A percentile compares a stretch with the other conserved stretches of the same genome.
Conservation (phyloP, 2,113 vertebrate species). For the Python bivittatus region DNA sequence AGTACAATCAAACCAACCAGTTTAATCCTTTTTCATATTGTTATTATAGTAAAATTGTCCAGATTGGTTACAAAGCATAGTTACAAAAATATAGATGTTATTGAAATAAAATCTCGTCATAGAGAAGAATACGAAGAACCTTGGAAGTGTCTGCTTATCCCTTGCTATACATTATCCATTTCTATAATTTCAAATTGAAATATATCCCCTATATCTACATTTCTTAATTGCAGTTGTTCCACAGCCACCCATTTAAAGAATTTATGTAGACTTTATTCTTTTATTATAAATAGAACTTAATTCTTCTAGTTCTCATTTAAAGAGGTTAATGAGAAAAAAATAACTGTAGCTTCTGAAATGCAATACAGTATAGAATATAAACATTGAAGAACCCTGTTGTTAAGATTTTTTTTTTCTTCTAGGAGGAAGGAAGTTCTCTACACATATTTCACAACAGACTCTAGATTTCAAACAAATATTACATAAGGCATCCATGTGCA, state of each 20-base stretch:
- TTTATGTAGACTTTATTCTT: conserved; percentile 54
- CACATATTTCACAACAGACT: conserved; percentile 70
- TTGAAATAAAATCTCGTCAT: background rate
- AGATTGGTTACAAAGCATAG: background rate
- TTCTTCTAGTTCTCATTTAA: conserved; percentile 59
- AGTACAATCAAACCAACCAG: fast-evolving
- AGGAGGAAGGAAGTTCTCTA: conserved; percentile 71
- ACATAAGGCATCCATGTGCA: conserved; percentile 64
- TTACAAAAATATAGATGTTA: background rate
- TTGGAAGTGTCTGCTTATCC: background rate
- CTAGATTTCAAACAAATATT: conserved; percentile 71
- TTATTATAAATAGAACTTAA: conserved; percentile 35
- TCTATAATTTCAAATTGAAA: conserved; percentile 25
- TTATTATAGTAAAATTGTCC: background rate
- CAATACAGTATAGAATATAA: conserved; percentile 59
- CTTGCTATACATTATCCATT: conserved; percentile 8
- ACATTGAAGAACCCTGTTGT: conserved; percentile 66
- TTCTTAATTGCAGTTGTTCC: background rate
- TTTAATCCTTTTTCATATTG: background rate
- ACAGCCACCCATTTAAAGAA: conserved; percentile 38
- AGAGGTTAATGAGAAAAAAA: conserved; percentile 56
- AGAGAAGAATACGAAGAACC: background rate
- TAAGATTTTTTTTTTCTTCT: conserved; percentile 63
- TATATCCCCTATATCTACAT: conserved; percentile 8
- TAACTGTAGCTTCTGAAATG: conserved; percentile 45